Base-by-base conservation (phyloP, 2,113 vertebrate genomes). In the Megaptera novaeangliae region DNA sequence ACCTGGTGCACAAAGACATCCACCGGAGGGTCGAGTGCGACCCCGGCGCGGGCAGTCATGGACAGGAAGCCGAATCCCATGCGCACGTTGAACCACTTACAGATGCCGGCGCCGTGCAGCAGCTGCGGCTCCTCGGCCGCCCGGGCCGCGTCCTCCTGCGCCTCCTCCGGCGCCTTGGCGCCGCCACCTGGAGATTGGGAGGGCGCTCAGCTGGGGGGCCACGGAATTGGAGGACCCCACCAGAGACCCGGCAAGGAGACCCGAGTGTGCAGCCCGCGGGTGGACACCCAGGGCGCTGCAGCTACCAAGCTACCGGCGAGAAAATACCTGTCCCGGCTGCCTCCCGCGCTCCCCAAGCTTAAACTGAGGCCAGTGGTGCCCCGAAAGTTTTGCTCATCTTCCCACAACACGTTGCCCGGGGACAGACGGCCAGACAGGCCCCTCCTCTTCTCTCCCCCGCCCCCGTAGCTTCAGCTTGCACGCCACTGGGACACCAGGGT, bases 1-100 rank as follows among this genome's bases (percentile, higher is more conserved):
- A 99, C 99, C 99, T 99, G 99, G 97, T 99, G 99, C 96, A 99
- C 99, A 97, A 99, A 99, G 81, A 99, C 99, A 94, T 99, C 99
- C n/a, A 99, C 99, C 78, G 99, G 99, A 12, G 99, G 98, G 46
- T 99, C 99, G 92, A 99, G 99, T 21, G 99, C 99, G 34, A 98
- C 98, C 87, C 99, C 99, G n/a, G 99, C 99, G 91, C 99, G 98
- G 98, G 96, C 98, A 97, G 99, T 99, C 99, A 99, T 99, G 98
- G 99, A 99, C 98, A 99, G 99, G 98, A 99, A 99, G 34, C 99
- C 99, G 98, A 99, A 99, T 80, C 99, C 99, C 99, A 99, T 99
- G 98, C 99, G 99, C 95, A 99, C 99, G 83, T 99, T 99, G 98
- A 99, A 99, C 99, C 99, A 99, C 78, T 99, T 99, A 96, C 99